Percentiles rank a stretch among this genome's conserved stretches.
Evolutionary conservation across 1,140 invertebrate genomes (phyloP).

Genomic region (Leptinotarsa lineolata): DNA sequence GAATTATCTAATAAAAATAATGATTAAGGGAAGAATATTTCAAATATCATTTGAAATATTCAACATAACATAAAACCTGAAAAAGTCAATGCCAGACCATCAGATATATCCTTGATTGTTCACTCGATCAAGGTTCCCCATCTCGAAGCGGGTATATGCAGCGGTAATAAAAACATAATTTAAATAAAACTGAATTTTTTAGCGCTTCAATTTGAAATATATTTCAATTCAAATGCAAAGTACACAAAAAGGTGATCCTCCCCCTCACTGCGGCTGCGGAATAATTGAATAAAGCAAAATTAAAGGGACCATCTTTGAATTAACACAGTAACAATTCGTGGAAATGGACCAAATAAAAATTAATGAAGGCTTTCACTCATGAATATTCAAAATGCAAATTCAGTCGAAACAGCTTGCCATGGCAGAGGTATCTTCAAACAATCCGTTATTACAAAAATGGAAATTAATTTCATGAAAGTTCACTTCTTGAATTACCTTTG

Average conservation of each 20-base stretch:
- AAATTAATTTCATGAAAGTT: background rate
- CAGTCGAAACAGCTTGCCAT: background rate
- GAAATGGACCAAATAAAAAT: conserved; percentile 16
- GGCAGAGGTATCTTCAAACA: background rate
- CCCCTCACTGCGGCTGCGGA: background rate
- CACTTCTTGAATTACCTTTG: too few species aligned
- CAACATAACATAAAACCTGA: too few species aligned
- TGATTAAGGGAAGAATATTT: too few species aligned
- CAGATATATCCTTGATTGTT: too few species aligned
- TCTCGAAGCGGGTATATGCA: too few species aligned
- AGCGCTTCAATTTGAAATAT: background rate
- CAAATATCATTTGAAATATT: too few species aligned
- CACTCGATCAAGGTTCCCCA: too few species aligned
- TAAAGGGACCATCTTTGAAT: conserved; percentile 14
- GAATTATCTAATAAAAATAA: too few species aligned
- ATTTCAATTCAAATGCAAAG: conserved; percentile 15
- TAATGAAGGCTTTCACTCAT: conserved; percentile 29
- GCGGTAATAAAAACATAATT: background rate
- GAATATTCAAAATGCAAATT: conserved; percentile 40
- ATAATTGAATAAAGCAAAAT: conserved; percentile 13
- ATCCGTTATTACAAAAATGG: background rate
- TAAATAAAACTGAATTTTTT: conserved; percentile 12
- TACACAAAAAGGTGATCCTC: conserved; percentile 8
- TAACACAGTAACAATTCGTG: conserved; percentile 18
- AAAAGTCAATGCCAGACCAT: too few species aligned